Percentiles rank a stretch among this genome's conserved stretches.
Evolutionary conservation across 2,888 invertebrate genomes (phyloP).

Genomic region (Drosophila rubida): DNA sequence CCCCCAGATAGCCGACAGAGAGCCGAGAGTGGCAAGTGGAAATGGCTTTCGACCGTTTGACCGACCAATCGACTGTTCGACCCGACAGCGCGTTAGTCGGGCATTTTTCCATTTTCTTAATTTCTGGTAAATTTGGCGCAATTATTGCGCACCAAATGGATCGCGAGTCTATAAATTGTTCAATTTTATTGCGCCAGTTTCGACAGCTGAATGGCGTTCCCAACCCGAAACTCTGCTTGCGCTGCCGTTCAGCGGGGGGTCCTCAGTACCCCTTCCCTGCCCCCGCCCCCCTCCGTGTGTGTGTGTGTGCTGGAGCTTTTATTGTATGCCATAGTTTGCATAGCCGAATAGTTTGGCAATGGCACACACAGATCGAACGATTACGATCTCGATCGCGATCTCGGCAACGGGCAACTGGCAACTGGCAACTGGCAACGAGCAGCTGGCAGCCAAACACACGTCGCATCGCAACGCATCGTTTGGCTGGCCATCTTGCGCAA

Average conservation of each 20-base stretch:
- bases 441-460: slow-evolving; percentile 49
- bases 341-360: slow-evolving; percentile 71
- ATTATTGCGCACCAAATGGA: slow-evolving; percentile 77
- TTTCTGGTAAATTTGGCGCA: slow-evolving; percentile 73
- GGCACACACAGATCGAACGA: slow-evolving; percentile 53
- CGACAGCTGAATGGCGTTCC: slow-evolving; percentile 81
- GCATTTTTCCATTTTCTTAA: slow-evolving; percentile 31
- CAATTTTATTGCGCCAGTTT: slow-evolving; percentile 81
- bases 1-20: too few relatives aligned
- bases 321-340: slow-evolving; percentile 68
- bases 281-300: background rate
- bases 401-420: slow-evolving; percentile 22
- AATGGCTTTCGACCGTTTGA: too few relatives aligned
- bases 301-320: slow-evolving; percentile 38
- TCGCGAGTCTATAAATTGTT: slow-evolving; percentile 81
- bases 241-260: slow-evolving; percentile 15
- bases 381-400: background rate
- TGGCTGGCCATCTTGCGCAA: slow-evolving; percentile 74
- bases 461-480: slow-evolving; percentile 1
- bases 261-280: background rate
- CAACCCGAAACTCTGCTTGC: slow-evolving; percentile 16
- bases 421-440: slow-evolving; percentile 37
- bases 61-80: too few relatives aligned
- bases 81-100: slow-evolving; percentile 4
- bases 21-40: too few relatives aligned